Percentiles rank a stretch among this genome's conserved stretches.
Evolutionary conservation across 2,113 vertebrate genomes (phyloP).

Genomic region (Mesitornis unicolor): DNA sequence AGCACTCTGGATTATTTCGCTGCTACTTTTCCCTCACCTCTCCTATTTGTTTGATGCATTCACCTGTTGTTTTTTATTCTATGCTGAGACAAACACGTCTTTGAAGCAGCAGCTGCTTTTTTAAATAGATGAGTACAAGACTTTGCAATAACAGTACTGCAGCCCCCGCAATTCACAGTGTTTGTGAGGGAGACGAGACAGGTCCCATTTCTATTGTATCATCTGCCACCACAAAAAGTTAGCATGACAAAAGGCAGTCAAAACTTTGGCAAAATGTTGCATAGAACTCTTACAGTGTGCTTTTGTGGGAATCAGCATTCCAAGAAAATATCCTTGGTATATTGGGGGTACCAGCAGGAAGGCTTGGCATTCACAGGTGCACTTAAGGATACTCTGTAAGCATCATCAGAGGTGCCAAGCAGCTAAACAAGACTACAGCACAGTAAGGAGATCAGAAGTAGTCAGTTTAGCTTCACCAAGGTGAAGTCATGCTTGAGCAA

Average conservation of each 20-base stretch:
- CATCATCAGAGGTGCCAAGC: background rate
- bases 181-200: background rate
- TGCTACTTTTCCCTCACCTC: background rate
- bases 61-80: background rate
- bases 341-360: fast-evolving
- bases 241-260: background rate
- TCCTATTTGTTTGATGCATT: background rate
- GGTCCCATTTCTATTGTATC: fast-evolving
- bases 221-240: background rate
- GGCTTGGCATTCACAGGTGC: too few relatives aligned
- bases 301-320: fast-evolving
- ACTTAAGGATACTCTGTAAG: background rate
- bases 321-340: background rate
- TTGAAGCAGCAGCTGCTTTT: background rate
- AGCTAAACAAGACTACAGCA: too few relatives aligned
- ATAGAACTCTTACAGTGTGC: fast-evolving
- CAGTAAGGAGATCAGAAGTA: background rate
- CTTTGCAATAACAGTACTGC: background rate
- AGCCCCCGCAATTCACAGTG: background rate
- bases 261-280: background rate
- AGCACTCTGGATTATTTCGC: background rate
- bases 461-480: background rate
- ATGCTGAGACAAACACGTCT: fast-evolving
- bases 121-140: background rate
- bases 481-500: background rate